Evolutionary conservation across 2,113 vertebrate species (phyloP).

Genomic region (Grammomys dolichurus): DNA sequence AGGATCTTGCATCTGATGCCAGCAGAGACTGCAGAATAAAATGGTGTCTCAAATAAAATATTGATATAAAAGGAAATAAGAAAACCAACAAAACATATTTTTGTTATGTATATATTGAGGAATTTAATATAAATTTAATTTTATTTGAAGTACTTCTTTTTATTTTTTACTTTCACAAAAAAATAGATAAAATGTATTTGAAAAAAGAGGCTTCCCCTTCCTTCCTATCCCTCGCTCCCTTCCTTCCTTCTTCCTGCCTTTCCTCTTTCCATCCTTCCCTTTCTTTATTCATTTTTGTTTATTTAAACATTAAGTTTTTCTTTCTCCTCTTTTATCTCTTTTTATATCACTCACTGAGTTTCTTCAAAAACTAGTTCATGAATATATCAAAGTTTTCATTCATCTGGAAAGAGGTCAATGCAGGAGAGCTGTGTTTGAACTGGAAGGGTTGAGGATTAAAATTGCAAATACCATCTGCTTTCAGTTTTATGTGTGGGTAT

Average conservation of each 20-base stretch:
- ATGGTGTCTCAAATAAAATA: not conserved
- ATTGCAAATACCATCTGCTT: not conserved
- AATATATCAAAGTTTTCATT: not conserved
- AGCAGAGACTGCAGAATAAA: not conserved
- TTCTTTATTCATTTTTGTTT: not conserved
- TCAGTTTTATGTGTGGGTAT: not conserved
- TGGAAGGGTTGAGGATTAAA: not conserved
- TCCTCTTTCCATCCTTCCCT: too few species aligned
- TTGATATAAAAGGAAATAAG: not conserved
- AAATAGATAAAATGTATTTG: not conserved
- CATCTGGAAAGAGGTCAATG: not conserved
- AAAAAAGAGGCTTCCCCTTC: not conserved
- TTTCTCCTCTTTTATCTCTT: not conserved
- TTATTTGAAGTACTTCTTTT: not conserved
- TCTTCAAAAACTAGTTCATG: not conserved
- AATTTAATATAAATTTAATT: not conserved
- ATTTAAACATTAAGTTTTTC: not conserved
- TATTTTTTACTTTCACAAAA: not conserved
- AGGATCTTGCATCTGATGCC: not conserved
- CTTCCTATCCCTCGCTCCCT: too few species aligned
- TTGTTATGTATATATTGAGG: not conserved
- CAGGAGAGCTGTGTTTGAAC: not conserved
- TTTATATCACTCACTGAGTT: too few species aligned
- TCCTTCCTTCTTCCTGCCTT: not conserved
- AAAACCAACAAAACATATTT: not conserved